Evolutionary conservation across 2,797 vertebrate species (phyloP).

Genomic region (Pitangus sulphuratus): DNA sequence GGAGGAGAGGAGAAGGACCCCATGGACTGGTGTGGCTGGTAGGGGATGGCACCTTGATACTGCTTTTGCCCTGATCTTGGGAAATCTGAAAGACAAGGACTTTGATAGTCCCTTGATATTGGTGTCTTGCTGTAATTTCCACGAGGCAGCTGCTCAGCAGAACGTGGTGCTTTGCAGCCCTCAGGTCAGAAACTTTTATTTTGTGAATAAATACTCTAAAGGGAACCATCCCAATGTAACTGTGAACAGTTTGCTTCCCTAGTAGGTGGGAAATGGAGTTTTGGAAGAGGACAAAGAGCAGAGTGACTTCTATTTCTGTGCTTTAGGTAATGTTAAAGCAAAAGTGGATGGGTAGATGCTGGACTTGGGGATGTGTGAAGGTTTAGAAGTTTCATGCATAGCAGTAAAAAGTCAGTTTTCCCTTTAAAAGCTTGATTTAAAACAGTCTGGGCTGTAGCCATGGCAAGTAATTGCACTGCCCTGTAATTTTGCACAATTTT

Average conservation of each 20-base stretch:
- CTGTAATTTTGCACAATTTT: conserved; percentile 16
- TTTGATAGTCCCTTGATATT: not conserved
- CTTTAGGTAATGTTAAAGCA: not conserved
- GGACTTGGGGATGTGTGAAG: not conserved
- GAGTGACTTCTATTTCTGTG: not conserved
- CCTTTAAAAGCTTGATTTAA: not conserved
- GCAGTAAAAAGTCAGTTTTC: not conserved
- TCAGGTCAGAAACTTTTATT: not conserved
- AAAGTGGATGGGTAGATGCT: not conserved
- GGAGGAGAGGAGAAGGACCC: not conserved
- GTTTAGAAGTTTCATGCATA: not conserved
- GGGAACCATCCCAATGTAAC: not conserved
- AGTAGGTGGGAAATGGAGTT: not conserved
- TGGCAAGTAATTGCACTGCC: not conserved
- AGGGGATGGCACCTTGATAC: not conserved
- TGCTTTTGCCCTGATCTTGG: not conserved
- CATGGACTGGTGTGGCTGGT: not conserved
- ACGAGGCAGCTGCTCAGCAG: not conserved
- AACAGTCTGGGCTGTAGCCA: not conserved
- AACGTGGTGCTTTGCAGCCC: not conserved
- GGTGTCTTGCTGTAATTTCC: not conserved
- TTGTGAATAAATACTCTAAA: not conserved
- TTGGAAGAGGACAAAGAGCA: not conserved
- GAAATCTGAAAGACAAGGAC: not conserved
- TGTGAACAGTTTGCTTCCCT: not conserved